These are phyloP conservation scores for Calidris pugnax DNA, from an alignment of 2,113 vertebrate genomes.

Conservation along the genomic window DNA sequence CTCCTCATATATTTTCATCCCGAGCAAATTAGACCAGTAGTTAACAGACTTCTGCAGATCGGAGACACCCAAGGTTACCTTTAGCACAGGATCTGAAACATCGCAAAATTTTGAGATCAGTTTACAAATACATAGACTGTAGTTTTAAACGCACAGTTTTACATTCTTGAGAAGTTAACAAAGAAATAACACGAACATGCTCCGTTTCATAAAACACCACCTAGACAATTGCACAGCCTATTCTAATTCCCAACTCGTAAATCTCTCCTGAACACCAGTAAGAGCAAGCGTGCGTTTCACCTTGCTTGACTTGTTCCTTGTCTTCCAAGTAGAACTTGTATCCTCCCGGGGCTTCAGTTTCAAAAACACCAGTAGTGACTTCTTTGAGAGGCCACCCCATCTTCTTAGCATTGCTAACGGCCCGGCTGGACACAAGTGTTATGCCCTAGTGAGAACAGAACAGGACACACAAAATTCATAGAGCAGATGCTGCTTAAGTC, in stretches of 20 bases:
- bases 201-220: background rate
- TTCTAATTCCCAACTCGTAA: rapidly evolving
- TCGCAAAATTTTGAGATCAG: background rate
- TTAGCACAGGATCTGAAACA: slow-evolving; percentile 87
- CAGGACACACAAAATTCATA: background rate
- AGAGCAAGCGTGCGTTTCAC: slow-evolving; percentile 48
- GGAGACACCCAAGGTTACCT: slow-evolving; percentile 91
- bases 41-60: slow-evolving; percentile 83
- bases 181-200: background rate
- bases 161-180: background rate
- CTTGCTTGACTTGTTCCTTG: slow-evolving; percentile 74
- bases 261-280: background rate
- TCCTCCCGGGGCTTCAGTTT: slow-evolving; percentile 88
- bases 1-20: slow-evolving; percentile 89
- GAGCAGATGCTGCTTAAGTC: background rate
- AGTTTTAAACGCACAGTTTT: background rate
- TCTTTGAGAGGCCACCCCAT: slow-evolving; percentile 88
- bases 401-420: slow-evolving; percentile 85
- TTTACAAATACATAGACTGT: rapidly evolving
- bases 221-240: rapidly evolving
- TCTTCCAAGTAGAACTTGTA: slow-evolving; percentile 92
- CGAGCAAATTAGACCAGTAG: slow-evolving; percentile 89
- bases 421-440: slow-evolving; percentile 88
- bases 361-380: slow-evolving; percentile 79
- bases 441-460: slow-evolving; percentile 78